phyloP scores from a whole-genome alignment of 2,797 vertebrate genomes.

The Buceros bicornis region DNA sequence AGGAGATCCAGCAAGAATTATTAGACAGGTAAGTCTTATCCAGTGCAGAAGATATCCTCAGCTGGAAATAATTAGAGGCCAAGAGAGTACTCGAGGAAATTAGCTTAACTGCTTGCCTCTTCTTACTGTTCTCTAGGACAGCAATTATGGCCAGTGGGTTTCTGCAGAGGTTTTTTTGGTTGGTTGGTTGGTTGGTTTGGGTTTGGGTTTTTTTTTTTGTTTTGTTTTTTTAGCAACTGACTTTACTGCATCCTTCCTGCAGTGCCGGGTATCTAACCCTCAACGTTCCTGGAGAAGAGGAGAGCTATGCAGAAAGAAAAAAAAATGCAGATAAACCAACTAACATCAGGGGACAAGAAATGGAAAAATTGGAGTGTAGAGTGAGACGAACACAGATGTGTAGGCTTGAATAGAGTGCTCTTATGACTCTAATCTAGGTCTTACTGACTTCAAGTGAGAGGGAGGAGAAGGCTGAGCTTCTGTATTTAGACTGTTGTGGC shows the following conservation, averaged over 20 bases:
- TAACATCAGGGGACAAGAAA: background rate
- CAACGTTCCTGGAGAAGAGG: fast-evolving
- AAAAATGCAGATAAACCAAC: background rate
- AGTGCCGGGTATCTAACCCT: background rate
- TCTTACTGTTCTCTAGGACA: background rate
- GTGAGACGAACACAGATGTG: fast-evolving
- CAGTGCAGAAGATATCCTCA: background rate
- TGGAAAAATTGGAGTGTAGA: background rate
- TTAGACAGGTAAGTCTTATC: background rate
- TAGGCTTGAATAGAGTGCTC: fast-evolving
- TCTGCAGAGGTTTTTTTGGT: background rate
- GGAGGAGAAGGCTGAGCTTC: background rate
- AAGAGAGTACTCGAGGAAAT: background rate
- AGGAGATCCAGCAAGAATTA: background rate
- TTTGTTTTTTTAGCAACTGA: background rate
- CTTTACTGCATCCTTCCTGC: background rate
- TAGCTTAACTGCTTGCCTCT: background rate
- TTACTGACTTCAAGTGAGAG: background rate
- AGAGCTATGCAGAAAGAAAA: background rate
- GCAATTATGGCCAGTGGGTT: background rate
- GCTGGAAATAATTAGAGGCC: slow-evolving; percentile 29
- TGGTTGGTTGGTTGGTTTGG: no score
- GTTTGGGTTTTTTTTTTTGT: no score
- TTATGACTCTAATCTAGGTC: background rate
- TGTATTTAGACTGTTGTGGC: background rate